Base-by-base conservation (phyloP, 2,888 invertebrate genomes). In the Anticlea derivata region DNA sequence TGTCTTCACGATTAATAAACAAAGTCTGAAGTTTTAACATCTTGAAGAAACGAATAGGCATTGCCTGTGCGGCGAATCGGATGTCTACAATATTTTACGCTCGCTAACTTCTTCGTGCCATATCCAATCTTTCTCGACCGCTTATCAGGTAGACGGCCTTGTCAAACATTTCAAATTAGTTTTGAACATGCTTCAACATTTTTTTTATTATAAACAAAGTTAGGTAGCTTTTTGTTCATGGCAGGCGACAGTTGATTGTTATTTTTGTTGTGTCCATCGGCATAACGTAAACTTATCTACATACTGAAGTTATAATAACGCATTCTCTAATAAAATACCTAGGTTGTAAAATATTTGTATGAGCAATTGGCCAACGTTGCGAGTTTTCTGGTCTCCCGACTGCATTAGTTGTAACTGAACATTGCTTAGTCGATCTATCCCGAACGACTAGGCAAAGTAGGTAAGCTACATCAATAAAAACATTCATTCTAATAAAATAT, bases 141-240 rank as follows among this genome's bases (percentile, higher is more conserved):
- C 79, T 80, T 81, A 81, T 79, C 84, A 83, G 84, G 82, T 82
- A 78, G 73, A 76, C 72, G 73, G 74, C 53, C 75, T 73, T 77
- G 79, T 80, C 78, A 82, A 85, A 84, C 78, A 84, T 84, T 81
- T 80, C 61, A 80, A 83, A 86, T 85, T 78, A 77, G 69, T 78
- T 81, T 78, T 68, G 67, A 73, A 76, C 68, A 74, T 73, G 70
- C 63, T 64, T 66, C 62, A 63, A 68, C 58, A 58, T 69, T 71
- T 67, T 73, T 68, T 66, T 55, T 68, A 67, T 68, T 68, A 3
- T 17, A 66, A 68, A 67, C 61, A 60, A 66, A 68, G 64, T 66
- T 66, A 50, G 46, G 50, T 50, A 27, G 46, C 33, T 47, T 59
- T 58, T 54, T 58, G 51, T 61, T 59, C 49, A 41, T 45, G 55